Evolutionary conservation across 2,888 invertebrate genomes (phyloP).

Genomic region (Caenorhabditis angaria): DNA sequence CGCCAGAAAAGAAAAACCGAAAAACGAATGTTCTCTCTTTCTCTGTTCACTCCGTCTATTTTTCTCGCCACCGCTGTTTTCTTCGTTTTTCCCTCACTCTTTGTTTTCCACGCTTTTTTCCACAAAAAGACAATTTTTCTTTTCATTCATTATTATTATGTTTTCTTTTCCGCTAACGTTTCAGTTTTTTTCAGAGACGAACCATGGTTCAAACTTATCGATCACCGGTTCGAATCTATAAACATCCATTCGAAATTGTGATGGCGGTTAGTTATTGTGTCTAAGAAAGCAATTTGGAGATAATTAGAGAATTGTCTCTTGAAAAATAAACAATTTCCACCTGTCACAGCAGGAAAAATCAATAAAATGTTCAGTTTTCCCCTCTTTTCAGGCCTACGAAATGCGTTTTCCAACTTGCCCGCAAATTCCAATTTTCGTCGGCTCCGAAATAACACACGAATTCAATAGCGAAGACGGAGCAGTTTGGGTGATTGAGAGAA

Average conservation of each 20-base stretch:
- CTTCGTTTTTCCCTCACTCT: neutral
- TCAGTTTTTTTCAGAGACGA: neutral
- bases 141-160: neutral
- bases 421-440: conserved; percentile 91
- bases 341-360: too few species aligned
- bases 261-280: conserved; percentile 82
- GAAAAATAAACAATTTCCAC: neutral
- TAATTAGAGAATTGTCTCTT: neutral
- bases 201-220: conserved; percentile 93
- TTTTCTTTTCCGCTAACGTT: neutral
- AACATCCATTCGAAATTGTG: conserved; percentile 91
- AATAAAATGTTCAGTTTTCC: neutral
- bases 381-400: conserved; percentile 84
- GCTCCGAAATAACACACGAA: conserved; percentile 82
- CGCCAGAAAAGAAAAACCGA: neutral
- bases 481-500: conserved; percentile 81
- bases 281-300: neutral
- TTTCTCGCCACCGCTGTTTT: neutral
- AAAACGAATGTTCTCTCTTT: neutral
- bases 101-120: conserved; percentile 6
- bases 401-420: conserved; percentile 90
- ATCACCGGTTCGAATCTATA: conserved; percentile 92
- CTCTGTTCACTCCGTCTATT: neutral
- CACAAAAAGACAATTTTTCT: neutral
- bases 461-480: conserved; percentile 83